These are phyloP conservation scores for Pelvicachromis taeniatus DNA, from an alignment of 2,113 vertebrate species.

Conservation along the genomic window DNA sequence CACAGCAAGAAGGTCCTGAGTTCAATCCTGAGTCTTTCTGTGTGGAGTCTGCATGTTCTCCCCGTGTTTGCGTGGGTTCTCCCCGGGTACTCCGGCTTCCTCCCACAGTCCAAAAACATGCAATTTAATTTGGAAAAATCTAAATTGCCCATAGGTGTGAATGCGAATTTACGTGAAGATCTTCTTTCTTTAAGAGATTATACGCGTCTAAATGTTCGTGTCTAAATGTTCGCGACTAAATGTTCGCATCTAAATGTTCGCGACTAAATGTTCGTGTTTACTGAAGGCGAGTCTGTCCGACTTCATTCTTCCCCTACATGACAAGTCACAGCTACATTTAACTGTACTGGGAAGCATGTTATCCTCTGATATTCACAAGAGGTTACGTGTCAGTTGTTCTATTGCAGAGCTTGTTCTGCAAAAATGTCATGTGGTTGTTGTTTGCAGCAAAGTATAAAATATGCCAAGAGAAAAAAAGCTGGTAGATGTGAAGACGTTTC, in stretches of 20 bases:
- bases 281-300: not conserved
- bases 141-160: too few relatives aligned
- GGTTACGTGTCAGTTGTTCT: not conserved
- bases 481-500: not conserved
- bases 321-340: not conserved
- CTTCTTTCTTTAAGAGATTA: fast-evolving
- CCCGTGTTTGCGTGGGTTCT: too few relatives aligned
- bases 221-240: not conserved
- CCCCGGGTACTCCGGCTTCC: too few relatives aligned
- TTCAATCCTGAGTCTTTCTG: too few relatives aligned
- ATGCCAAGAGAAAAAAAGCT: not conserved
- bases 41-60: too few relatives aligned
- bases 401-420: not conserved
- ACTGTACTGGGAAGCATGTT: not conserved
- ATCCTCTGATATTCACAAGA: not conserved
- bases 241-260: not conserved
- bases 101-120: too few relatives aligned
- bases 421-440: not conserved
- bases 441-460: not conserved
- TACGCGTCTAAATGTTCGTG: not conserved
- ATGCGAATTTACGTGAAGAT: not conserved
- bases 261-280: not conserved
- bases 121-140: too few relatives aligned
- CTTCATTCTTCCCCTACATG: not conserved
- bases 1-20: too few relatives aligned